phyloP scores from a whole-genome alignment of 1,140 invertebrate genomes.

The Ooceraea biroi region DNA sequence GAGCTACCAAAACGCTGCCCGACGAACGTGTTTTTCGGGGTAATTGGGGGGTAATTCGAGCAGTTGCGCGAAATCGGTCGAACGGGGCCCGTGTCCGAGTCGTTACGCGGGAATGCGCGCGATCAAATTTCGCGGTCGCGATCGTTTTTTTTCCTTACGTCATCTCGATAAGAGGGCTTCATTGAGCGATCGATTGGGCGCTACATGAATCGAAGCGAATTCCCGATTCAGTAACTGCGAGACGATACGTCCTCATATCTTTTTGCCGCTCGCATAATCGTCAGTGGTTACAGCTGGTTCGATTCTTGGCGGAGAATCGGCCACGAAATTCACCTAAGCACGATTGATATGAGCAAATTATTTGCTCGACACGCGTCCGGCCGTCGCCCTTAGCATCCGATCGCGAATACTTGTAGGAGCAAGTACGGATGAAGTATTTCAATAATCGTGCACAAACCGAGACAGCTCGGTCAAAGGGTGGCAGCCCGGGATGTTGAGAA shows the following conservation, averaged over 20 bases:
- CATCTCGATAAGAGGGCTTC: constrained; percentile 16
- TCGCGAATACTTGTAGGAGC: constrained; percentile 69
- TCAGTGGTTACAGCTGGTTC: background rate
- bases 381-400: constrained; percentile 24
- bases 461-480: constrained; percentile 37
- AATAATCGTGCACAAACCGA: constrained; percentile 66
- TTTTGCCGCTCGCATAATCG: background rate
- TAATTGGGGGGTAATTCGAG: constrained; percentile 56
- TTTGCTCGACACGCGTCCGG: constrained; percentile 23
- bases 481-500: constrained; percentile 23
- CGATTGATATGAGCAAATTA: constrained; percentile 43
- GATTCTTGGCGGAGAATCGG: background rate
- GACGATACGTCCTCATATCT: too few relatives aligned
- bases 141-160: constrained; percentile 28
- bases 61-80: constrained; percentile 10
- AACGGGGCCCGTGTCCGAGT: constrained; percentile 32
- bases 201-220: too few relatives aligned
- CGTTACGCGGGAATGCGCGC: constrained; percentile 35
- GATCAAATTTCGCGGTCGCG: constrained; percentile 57
- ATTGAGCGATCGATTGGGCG: constrained; percentile 23
- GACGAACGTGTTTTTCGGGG: constrained; percentile 66
- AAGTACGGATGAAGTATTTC: constrained; percentile 75
- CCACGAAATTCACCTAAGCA: constrained; percentile 39
- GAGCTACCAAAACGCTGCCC: constrained; percentile 64
- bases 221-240: too few relatives aligned